phyloP scores from a whole-genome alignment of 2,113 vertebrate species.

The Saguinus midas region DNA sequence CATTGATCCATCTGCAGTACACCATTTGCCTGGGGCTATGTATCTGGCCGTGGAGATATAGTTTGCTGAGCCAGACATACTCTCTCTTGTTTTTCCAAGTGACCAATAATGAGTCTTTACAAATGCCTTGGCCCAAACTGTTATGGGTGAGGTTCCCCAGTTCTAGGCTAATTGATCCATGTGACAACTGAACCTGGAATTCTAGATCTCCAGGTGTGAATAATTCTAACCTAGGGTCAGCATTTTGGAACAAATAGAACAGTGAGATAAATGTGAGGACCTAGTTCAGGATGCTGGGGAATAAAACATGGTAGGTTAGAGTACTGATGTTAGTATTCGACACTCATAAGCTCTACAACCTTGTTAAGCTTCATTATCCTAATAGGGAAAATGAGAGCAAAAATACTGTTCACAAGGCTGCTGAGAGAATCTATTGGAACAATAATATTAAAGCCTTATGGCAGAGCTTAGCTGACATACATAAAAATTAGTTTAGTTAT shows the following conservation, averaged over 20 bases:
- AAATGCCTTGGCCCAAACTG: neutral
- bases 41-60: neutral
- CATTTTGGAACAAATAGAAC: neutral
- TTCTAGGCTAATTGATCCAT: neutral
- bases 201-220: neutral
- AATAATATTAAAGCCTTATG: neutral
- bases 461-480: neutral
- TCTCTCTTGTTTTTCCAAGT: neutral
- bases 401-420: neutral
- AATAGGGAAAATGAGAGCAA: neutral
- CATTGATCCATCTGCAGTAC: conserved; percentile 4
- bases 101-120: neutral
- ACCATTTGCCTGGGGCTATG: conserved; percentile 18
- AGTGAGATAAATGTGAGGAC: neutral
- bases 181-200: neutral
- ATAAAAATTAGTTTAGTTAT: neutral
- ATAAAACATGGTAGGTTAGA: neutral
- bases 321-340: neutral
- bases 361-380: conserved; percentile 1
- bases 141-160: neutral
- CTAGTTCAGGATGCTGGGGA: neutral
- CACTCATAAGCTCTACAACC: neutral
- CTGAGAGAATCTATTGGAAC: neutral
- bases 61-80: conserved; percentile 2
- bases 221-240: neutral